Conservation (phyloP, 2,888 invertebrate species). For the Andrena praecox region DNA sequence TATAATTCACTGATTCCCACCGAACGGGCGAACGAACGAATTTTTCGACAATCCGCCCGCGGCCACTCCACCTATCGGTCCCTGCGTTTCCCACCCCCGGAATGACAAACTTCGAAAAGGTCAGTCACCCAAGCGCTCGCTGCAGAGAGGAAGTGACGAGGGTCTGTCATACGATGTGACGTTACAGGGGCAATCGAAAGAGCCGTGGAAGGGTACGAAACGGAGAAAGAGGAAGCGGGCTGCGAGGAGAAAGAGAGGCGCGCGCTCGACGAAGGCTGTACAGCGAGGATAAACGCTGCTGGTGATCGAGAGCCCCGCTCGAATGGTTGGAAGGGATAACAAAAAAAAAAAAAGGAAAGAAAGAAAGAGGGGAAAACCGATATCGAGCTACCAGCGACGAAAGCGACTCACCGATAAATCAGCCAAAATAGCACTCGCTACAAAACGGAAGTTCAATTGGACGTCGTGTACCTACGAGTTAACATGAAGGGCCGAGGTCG, state of each 20-base stretch:
- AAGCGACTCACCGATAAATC: slow-evolving; percentile 71
- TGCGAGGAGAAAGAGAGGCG: slow-evolving; percentile 30
- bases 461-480: slow-evolving; percentile 44
- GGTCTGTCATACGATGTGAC: slow-evolving; percentile 62
- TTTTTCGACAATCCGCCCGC: slow-evolving; percentile 14
- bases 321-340: slow-evolving; percentile 62
- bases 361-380: slow-evolving; percentile 53
- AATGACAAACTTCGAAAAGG: slow-evolving; percentile 42
- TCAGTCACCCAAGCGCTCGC: slow-evolving; percentile 30
- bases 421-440: slow-evolving; percentile 70
- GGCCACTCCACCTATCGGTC: background rate
- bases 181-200: slow-evolving; percentile 55
- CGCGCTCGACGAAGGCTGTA: slow-evolving; percentile 59
- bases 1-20: slow-evolving; percentile 12
- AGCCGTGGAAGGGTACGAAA: slow-evolving; percentile 21
- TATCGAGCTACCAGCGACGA: slow-evolving; percentile 66
- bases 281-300: slow-evolving; percentile 68
- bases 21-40: slow-evolving; percentile 3
- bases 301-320: slow-evolving; percentile 67
- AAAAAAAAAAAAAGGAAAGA: slow-evolving; percentile 4
- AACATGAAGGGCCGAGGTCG: slow-evolving; percentile 22
- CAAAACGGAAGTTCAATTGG: slow-evolving; percentile 67
- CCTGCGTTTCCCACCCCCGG: slow-evolving; percentile 10
- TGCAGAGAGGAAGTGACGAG: slow-evolving; percentile 65
- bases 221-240: slow-evolving; percentile 28